Base-by-base conservation (phyloP, 2,888 invertebrate genomes). In the Hyppa rectilinea region DNA sequence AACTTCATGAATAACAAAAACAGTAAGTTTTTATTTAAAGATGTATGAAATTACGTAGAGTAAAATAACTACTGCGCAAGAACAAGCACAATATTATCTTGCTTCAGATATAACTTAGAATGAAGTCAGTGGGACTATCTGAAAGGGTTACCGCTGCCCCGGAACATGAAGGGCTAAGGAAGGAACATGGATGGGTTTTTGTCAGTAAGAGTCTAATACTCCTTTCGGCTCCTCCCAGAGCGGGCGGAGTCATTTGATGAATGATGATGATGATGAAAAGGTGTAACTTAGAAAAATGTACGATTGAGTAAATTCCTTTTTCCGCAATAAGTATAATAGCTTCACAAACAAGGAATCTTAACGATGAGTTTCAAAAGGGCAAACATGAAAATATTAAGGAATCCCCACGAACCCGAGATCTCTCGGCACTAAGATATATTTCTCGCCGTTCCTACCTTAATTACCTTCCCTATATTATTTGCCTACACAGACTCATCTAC, bases 381-480 rank as follows among this genome's bases (percentile, higher is more conserved):
- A 71, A 52, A 62, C 45, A 47, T 23, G 47, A 47, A 72, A 43
- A 56, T 60, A 55, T 60, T 55, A 67, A 52, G 26, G 43, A 52
- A 55, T 49, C 10, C 4, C 7, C 34, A 7, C 34, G 20, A 58
- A 43, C 34, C 12, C 9, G 14, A 55, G 53, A 60, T 64, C 77
- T 45, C 26, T 29, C 14, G 29, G 9, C 10, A 36, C 20, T 10
- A 65, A 34, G 23, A 55, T 50, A 62, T 55, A 63, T 63, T 59
- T 55, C 60, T 43, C 63, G 6, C 6, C 47, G 10, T 23, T 59
- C 47, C n/a, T 55, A 38, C 58, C 36, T 63, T 78, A 79, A 78
- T 78, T 75, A 75, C 79, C 61, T 45, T 12, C 23, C 17, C 43
- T 75, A 52, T 56, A 74, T 66, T 63, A 78, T 74, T 66, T 69